Conservation (phyloP, 2,113 vertebrate genomes). For the Lontra canadensis region DNA sequence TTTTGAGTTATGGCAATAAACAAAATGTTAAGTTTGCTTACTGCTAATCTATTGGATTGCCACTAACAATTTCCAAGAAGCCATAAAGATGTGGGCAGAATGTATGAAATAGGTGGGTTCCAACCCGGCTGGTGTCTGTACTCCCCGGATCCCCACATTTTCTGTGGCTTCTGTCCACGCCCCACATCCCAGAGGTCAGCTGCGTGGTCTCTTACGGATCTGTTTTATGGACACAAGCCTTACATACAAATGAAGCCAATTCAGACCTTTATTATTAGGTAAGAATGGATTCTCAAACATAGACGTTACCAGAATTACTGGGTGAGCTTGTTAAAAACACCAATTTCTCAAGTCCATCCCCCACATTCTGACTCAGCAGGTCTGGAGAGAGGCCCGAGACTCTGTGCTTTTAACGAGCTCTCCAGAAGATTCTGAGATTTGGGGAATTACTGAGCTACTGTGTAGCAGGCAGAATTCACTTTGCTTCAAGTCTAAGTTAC, state of each 20-base stretch:
- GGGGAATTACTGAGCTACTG: neutral
- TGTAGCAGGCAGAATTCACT: neutral
- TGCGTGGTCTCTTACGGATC: neutral
- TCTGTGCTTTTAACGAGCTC: neutral
- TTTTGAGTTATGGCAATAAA: constrained; percentile 67
- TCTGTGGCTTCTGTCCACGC: neutral
- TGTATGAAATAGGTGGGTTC: neutral
- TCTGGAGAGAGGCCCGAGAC: neutral
- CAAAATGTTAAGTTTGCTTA: constrained; percentile 72
- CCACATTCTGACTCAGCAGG: neutral
- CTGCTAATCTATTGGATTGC: constrained; percentile 67
- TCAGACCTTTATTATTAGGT: neutral
- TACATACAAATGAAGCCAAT: neutral
- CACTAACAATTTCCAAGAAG: constrained; percentile 62
- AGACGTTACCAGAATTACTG: neutral
- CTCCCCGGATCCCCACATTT: neutral
- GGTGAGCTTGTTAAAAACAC: neutral
- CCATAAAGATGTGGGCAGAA: neutral
- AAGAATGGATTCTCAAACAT: neutral
- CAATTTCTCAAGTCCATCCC: neutral
- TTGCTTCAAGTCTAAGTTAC: neutral
- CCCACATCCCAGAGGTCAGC: neutral
- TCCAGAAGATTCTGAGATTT: neutral
- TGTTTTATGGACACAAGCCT: neutral
- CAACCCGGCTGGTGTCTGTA: neutral